Evolutionary conservation across 2,113 vertebrate species (phyloP).

Genomic region (Oxyruncus cristatus): DNA sequence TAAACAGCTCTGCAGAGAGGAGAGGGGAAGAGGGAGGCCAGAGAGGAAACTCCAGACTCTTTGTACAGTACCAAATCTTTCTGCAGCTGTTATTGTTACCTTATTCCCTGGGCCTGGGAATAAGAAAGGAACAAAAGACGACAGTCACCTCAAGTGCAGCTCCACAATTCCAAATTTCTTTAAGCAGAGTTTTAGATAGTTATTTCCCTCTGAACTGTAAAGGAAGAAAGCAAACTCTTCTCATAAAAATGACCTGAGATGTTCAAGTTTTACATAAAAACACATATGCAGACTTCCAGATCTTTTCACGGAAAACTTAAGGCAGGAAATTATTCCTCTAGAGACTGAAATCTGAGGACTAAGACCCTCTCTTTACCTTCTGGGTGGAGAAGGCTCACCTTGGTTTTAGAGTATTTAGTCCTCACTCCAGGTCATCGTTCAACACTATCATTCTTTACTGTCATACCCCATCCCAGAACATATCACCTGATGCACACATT

Average conservation of each 20-base stretch:
- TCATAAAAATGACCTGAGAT: background rate
- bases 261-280: background rate
- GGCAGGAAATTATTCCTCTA: background rate
- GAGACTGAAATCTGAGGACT: background rate
- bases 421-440: background rate
- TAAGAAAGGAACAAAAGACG: background rate
- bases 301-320: background rate
- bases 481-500: background rate
- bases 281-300: fast-evolving
- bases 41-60: background rate
- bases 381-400: background rate
- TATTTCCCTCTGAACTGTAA: background rate
- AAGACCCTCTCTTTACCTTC: background rate
- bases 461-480: background rate
- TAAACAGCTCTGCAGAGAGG: background rate
- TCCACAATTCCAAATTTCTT: background rate
- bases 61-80: background rate
- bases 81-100: background rate
- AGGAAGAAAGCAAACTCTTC: background rate
- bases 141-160: background rate
- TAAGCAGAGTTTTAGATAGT: background rate
- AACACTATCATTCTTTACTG: background rate
- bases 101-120: background rate
- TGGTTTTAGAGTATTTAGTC: background rate
- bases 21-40: background rate